Evolutionary conservation across 2,888 invertebrate species (phyloP).

Genomic region (Xanthia togata): DNA sequence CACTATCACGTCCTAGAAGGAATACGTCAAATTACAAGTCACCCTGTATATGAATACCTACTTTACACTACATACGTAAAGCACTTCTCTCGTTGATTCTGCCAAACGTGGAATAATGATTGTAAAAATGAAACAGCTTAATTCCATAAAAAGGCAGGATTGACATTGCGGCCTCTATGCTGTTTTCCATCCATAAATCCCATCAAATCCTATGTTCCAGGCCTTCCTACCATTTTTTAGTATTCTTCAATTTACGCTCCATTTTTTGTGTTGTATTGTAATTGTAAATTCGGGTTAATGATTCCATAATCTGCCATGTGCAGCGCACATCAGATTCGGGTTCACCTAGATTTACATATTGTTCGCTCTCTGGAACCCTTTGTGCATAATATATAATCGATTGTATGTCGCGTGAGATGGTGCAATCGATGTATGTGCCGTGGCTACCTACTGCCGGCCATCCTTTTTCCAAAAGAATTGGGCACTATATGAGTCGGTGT

Average conservation of each 20-base stretch:
- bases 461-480: constrained; percentile 17
- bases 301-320: not conserved
- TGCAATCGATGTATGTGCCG: not conserved
- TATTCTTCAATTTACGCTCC: not conserved
- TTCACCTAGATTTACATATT: not conserved
- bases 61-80: not conserved
- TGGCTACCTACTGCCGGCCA: not conserved
- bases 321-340: not conserved
- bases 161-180: not conserved
- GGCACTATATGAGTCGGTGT: not conserved
- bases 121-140: not conserved
- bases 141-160: not conserved
- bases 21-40: no score
- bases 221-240: not conserved
- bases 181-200: not conserved
- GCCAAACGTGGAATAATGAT: not conserved
- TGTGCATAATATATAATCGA: not conserved
- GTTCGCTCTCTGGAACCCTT: not conserved
- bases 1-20: no score
- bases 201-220: not conserved
- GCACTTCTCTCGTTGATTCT: not conserved
- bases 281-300: not conserved
- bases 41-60: no score
- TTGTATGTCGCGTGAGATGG: not conserved
- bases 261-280: not conserved